These are phyloP conservation scores for Xylophagus ater DNA, from an alignment of 2,888 invertebrate species.

Conservation along the genomic window DNA sequence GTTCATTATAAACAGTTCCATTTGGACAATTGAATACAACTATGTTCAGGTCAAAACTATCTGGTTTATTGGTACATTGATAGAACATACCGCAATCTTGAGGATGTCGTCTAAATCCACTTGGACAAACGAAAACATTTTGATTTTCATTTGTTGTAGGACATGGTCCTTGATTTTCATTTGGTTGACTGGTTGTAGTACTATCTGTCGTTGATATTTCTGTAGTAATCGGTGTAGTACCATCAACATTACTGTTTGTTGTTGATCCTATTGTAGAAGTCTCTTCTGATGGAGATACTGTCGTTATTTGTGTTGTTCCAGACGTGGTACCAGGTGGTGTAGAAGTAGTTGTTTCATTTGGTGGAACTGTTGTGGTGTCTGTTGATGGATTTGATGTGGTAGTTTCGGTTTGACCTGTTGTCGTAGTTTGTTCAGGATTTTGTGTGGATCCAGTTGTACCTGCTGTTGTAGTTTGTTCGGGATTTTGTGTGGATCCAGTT, in stretches of 20 bases:
- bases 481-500: conserved; percentile 5
- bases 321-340: not conserved
- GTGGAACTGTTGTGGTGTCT: not conserved
- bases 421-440: conserved; percentile 1
- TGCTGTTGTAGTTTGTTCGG: conserved; percentile 7
- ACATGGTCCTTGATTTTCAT: conserved; percentile 24
- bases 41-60: conserved; percentile 59
- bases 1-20: conserved; percentile 63
- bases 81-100: conserved; percentile 75
- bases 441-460: not conserved
- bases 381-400: conserved; percentile 4
- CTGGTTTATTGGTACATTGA: conserved; percentile 59
- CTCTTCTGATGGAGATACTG: conserved; percentile 2
- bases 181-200: conserved; percentile 8
- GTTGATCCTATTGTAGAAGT: not conserved
- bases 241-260: not conserved
- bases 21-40: conserved; percentile 65
- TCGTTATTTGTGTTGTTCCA: too few relatives aligned
- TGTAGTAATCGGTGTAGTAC: not conserved
- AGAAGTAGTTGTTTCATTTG: conserved; percentile 3
- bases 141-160: conserved; percentile 47
- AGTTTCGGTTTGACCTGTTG: conserved; percentile 4
- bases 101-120: conserved; percentile 72
- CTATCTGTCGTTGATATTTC: not conserved
- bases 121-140: conserved; percentile 63